Conservation (phyloP, 2,888 invertebrate species). For the Melanostoma scalare region DNA sequence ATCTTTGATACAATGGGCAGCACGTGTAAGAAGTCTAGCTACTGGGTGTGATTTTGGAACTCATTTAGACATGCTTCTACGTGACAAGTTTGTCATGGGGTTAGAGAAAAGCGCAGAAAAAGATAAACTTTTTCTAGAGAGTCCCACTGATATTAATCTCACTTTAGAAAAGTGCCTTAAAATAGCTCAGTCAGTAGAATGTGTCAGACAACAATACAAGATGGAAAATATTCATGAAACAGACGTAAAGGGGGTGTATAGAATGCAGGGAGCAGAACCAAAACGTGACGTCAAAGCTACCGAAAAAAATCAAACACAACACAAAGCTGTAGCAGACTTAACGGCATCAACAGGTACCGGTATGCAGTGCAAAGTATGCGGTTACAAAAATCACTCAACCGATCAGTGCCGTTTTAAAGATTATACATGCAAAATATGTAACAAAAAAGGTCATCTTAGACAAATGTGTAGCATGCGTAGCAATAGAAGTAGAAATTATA, state of each 20-base stretch:
- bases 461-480: conserved; percentile 38
- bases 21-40: too few species aligned
- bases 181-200: neutral
- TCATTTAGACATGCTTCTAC: too few species aligned
- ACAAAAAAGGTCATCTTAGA: conserved; percentile 41
- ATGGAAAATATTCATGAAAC: too few species aligned
- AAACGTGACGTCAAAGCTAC: too few species aligned
- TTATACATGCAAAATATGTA: conserved; percentile 34
- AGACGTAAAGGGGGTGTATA: too few species aligned
- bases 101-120: too few species aligned
- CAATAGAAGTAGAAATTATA: conserved; percentile 28
- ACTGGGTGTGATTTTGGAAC: too few species aligned
- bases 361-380: conserved; percentile 19
- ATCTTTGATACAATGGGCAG: neutral
- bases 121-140: neutral
- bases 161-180: neutral
- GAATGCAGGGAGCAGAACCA: too few species aligned
- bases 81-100: too few species aligned
- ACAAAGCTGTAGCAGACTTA: neutral
- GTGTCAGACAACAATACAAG: neutral
- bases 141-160: neutral
- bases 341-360: conserved; percentile 14
- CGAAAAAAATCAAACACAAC: too few species aligned
- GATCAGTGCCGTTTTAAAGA: conserved; percentile 36
- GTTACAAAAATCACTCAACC: conserved; percentile 33